Evolutionary conservation across 92 coral and sea anemone species (phyloP).

Genomic region (Hydrozoanthus gracilis): DNA sequence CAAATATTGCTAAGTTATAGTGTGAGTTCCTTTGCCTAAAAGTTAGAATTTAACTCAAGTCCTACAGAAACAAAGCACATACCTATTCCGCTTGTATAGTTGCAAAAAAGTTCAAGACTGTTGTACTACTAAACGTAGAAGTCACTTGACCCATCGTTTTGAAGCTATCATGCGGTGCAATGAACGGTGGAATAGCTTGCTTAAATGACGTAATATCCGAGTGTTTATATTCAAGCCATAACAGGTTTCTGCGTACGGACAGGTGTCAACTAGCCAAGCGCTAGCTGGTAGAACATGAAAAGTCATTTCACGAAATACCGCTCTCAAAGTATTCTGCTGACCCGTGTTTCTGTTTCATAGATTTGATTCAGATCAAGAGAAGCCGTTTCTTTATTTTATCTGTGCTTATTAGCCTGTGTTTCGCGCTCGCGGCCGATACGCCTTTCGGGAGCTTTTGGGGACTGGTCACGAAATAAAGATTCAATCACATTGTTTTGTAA

Average conservation of each 20-base stretch:
- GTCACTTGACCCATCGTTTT: not conserved
- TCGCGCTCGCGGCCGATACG: no score
- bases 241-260: conserved; percentile 22
- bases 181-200: not conserved
- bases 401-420: no score
- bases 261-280: conserved; percentile 1
- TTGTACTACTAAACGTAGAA: not conserved
- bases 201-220: conserved; percentile 32
- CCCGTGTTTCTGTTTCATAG: no score
- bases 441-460: no score
- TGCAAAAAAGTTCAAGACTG: not conserved
- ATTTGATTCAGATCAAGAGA: no score
- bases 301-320: conserved; percentile 1
- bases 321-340: not conserved
- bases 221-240: not conserved
- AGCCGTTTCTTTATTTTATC: no score
- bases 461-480: no score
- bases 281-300: not conserved
- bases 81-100: not conserved
- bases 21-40: not conserved
- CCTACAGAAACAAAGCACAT: not conserved
- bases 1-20: not conserved
- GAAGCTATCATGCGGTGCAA: not conserved
- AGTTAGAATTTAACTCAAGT: not conserved
- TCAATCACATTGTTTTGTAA: no score